Percentiles rank a stretch among this genome's conserved stretches.
phyloP scores from a whole-genome alignment of 92 coral and sea anemone species.

The Montipora capitata region DNA sequence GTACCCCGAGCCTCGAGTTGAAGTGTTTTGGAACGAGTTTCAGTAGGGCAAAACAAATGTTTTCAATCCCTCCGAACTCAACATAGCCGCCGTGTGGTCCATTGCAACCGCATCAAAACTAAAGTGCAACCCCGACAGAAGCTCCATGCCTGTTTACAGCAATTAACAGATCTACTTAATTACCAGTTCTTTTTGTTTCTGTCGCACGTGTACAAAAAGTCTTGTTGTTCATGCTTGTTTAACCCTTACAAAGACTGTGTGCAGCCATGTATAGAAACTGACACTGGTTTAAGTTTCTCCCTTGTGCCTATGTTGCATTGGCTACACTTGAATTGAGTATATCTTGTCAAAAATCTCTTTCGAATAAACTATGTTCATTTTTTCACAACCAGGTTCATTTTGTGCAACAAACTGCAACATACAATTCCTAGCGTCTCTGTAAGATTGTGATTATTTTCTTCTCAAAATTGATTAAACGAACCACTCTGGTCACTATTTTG shows the following conservation, averaged over 20 bases:
- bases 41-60: no score
- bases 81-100: no score
- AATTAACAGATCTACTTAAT: not conserved
- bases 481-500: no score
- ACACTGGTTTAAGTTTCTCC: not conserved
- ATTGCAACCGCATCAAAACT: no score
- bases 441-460: no score
- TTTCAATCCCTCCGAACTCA: no score
- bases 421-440: not conserved
- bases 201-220: not conserved
- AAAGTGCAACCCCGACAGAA: no score
- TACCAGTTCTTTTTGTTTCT: not conserved
- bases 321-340: not conserved
- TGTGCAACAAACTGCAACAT: not conserved
- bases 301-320: not conserved
- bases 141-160: not conserved
- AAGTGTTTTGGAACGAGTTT: no score
- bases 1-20: no score
- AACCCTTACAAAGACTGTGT: not conserved
- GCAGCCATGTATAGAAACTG: not conserved
- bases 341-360: not conserved
- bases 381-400: not conserved
- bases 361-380: not conserved
- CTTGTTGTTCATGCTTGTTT: conserved; percentile 9
- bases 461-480: no score